Evolutionary conservation across 2,113 vertebrate species (phyloP).

Genomic region (Oncorhynchus clarkii): DNA sequence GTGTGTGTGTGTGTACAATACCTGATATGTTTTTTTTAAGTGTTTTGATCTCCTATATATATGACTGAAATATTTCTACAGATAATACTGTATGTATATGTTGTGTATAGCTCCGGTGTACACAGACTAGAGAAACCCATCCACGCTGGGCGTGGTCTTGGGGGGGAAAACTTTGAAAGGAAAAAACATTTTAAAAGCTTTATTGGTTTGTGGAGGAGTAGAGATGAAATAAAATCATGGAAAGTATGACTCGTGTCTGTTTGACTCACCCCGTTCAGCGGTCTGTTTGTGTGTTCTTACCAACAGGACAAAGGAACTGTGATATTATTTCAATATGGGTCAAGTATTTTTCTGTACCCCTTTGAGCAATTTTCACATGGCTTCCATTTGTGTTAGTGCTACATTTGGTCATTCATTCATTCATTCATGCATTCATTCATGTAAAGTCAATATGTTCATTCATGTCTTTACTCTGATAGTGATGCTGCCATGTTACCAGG

Average conservation of each 20-base stretch:
- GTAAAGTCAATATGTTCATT: too few relatives aligned
- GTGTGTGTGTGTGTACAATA: conserved; percentile 22
- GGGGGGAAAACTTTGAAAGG: neutral
- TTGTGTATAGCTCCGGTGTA: conserved; percentile 50
- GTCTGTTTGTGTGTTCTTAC: neutral
- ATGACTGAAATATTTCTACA: conserved; percentile 52
- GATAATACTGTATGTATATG: conserved; percentile 50
- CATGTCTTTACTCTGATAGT: too few relatives aligned
- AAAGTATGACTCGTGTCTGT: neutral
- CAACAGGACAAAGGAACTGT: neutral
- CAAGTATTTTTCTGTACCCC: too few relatives aligned
- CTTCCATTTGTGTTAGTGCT: too few relatives aligned
- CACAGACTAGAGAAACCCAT: conserved; percentile 8
- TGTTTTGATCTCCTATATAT: conserved; percentile 38
- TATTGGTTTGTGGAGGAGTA: conserved; percentile 6
- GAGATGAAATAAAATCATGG: conserved; percentile 24
- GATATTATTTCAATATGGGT: too few relatives aligned
- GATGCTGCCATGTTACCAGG: too few relatives aligned
- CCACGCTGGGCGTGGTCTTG: conserved; percentile 13
- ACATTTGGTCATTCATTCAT: too few relatives aligned
- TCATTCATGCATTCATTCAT: too few relatives aligned
- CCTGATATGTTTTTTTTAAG: conserved; percentile 22
- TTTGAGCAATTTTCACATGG: too few relatives aligned
- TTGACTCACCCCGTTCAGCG: neutral
- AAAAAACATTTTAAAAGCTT: neutral